These are phyloP conservation scores for Platygyra sinensis DNA, from an alignment of 64 coral and sea anemone species.

Conservation along the genomic window DNA sequence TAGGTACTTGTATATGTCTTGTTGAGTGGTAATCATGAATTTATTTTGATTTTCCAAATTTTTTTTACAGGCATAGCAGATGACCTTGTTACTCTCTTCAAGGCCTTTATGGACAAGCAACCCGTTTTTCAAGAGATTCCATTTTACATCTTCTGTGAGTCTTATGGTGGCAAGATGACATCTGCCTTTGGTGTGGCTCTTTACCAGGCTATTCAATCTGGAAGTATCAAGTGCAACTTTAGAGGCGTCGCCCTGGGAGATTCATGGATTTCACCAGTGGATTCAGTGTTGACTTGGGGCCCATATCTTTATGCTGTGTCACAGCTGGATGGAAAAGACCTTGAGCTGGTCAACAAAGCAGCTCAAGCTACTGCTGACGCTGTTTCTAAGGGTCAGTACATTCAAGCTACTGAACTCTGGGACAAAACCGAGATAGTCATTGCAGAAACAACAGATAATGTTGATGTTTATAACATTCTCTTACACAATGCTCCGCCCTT, in stretches of 20 bases:
- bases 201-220: conserved; percentile 64
- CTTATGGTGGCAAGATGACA: conserved; percentile 97
- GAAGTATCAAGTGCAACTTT: conserved; percentile 77
- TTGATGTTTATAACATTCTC: conserved; percentile 92
- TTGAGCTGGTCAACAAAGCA: conserved; percentile 53
- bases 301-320: conserved; percentile 89
- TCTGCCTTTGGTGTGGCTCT: conserved; percentile 93
- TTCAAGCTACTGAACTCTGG: conserved; percentile 75
- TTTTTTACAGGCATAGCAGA: conserved; percentile 74
- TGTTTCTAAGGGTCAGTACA: conserved; percentile 66
- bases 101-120: conserved; percentile 75
- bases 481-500: conserved; percentile 66
- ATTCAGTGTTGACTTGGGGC: conserved; percentile 92
- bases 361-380: conserved; percentile 74
- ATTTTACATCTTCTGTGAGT: conserved; percentile 97
- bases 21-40: neutral
- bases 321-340: conserved; percentile 76
- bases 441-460: conserved; percentile 78
- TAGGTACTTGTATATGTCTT: neutral
- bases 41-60: neutral
- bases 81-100: conserved; percentile 86
- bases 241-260: conserved; percentile 90
- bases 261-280: conserved; percentile 97
- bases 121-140: conserved; percentile 81
- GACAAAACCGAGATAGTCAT: conserved; percentile 59